A percentile compares a stretch with the other conserved stretches of the same genome.
Evolutionary conservation across 1,140 invertebrate genomes (phyloP).

Genomic region (Meloidogyne floridensis): DNA sequence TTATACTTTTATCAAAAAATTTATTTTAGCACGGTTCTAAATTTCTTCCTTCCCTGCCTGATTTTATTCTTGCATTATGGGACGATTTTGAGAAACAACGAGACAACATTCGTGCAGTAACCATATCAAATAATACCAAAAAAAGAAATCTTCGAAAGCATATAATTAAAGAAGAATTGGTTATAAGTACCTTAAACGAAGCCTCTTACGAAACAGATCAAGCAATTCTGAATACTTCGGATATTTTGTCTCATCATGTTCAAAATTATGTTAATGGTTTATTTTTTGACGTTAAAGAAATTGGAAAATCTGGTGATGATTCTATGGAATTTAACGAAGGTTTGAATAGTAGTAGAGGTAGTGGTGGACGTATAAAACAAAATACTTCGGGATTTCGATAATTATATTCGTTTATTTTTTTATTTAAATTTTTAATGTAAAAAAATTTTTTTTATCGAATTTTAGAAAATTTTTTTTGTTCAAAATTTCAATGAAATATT

Average conservation of each 20-base stretch:
- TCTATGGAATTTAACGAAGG: not conserved
- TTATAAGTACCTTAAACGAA: not conserved
- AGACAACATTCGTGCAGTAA: not conserved
- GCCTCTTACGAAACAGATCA: not conserved
- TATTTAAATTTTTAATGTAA: too few relatives aligned
- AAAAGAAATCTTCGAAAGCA: not conserved
- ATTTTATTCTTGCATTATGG: not conserved
- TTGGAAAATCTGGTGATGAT: not conserved
- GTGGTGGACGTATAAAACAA: not conserved
- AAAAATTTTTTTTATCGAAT: too few relatives aligned
- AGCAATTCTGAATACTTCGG: constrained; percentile 3
- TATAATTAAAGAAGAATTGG: constrained; percentile 16
- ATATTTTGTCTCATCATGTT: not conserved
- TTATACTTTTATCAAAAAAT: too few relatives aligned
- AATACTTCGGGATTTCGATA: too few relatives aligned
- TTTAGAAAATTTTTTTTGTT: too few relatives aligned
- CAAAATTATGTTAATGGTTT: constrained; percentile 6
- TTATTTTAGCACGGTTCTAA: not conserved
- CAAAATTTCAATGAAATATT: too few relatives aligned
- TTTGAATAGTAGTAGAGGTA: not conserved
- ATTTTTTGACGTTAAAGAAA: not conserved
- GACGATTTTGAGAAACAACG: constrained; percentile 8
- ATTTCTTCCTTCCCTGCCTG: not conserved
- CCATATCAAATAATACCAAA: not conserved
- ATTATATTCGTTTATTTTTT: too few relatives aligned